A percentile compares a stretch with the other conserved stretches of the same genome.
Evolutionary conservation across 2,113 vertebrate genomes (phyloP).

Genomic region (Hirundichthys speculiger): DNA sequence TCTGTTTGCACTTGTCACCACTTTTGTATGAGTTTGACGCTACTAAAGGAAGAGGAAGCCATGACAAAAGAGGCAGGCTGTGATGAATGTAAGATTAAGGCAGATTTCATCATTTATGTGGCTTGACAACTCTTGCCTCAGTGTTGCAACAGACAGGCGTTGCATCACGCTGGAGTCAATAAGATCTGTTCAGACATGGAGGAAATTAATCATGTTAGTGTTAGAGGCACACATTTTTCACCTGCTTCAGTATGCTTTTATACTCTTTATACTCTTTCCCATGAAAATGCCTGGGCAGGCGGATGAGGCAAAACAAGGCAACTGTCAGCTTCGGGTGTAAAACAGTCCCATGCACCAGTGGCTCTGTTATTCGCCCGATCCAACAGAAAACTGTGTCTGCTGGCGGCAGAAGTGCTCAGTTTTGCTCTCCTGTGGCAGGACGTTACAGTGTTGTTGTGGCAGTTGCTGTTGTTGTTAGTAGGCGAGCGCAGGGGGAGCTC

Average conservation of each 20-base stretch:
- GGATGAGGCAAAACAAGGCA: too few relatives aligned
- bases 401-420: not conserved
- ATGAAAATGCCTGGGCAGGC: too few relatives aligned
- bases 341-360: too few relatives aligned
- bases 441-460: conserved; percentile 13
- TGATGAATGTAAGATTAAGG: conserved; percentile 7
- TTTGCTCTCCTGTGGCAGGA: conserved; percentile 3
- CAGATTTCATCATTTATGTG: conserved; percentile 31
- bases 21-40: not conserved
- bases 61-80: not conserved
- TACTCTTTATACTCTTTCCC: too few relatives aligned
- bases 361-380: too few relatives aligned
- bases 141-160: conserved; percentile 55
- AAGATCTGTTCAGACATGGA: not conserved
- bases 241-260: too few relatives aligned
- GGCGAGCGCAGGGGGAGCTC: conserved; percentile 23
- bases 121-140: conserved; percentile 18
- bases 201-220: not conserved
- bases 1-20: too few relatives aligned
- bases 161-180: conserved; percentile 36
- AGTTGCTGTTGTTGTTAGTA: conserved; percentile 41
- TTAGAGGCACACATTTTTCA: too few relatives aligned
- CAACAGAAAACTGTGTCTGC: too few relatives aligned
- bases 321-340: too few relatives aligned
- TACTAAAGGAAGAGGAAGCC: conserved; percentile 1